Conservation (phyloP, 2,888 invertebrate genomes). For the Ctena decussata region DNA sequence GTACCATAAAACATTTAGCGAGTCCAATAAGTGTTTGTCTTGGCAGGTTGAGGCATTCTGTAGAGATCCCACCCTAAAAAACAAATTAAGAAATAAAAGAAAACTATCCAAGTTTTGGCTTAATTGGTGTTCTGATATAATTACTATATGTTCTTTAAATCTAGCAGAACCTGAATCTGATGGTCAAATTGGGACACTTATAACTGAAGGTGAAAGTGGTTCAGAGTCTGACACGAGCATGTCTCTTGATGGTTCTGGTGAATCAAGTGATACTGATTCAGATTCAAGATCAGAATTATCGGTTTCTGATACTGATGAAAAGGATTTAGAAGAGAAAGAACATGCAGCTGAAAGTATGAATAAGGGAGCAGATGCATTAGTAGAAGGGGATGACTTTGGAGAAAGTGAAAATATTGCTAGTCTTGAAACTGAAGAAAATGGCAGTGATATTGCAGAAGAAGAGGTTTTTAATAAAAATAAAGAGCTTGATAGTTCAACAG, state of each 20-base stretch:
- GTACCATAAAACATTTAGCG: too few species aligned
- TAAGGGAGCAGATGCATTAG: not conserved
- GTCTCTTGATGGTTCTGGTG: not conserved
- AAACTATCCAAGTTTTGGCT: too few species aligned
- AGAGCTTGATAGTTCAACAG: not conserved
- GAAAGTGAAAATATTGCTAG: not conserved
- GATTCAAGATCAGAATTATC: slow-evolving; percentile 44
- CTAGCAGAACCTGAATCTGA: not conserved
- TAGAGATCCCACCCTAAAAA: too few species aligned
- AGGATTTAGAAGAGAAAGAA: slow-evolving; percentile 5
- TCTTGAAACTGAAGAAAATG: not conserved
- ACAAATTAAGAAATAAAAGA: too few species aligned
- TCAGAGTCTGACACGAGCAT: not conserved
- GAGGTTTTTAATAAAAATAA: not conserved
- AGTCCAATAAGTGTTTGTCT: too few species aligned
- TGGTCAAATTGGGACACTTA: not conserved
- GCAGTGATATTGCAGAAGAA: not conserved
- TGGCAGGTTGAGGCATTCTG: too few species aligned
- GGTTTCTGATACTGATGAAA: not conserved
- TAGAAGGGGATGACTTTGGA: not conserved
- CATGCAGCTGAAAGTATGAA: not conserved
- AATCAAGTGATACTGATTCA: not conserved
- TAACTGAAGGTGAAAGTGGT: not conserved
- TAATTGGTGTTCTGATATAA: too few species aligned
- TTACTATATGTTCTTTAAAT: too few species aligned